Base-by-base conservation (phyloP, 2,888 invertebrate genomes). In the Dynastes grantii region DNA sequence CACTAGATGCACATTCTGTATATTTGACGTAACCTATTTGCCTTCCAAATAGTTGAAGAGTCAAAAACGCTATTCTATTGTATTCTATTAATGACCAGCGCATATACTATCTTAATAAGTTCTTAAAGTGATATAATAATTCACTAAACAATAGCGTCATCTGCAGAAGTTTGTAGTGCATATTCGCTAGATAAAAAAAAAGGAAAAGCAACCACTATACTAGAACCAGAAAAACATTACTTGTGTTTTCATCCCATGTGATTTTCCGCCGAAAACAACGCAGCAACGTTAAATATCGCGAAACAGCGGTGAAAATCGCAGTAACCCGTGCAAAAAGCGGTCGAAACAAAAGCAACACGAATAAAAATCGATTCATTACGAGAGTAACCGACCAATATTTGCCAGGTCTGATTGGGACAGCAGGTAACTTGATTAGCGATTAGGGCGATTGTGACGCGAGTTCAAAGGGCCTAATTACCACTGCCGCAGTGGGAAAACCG, bases 371-470 rank as follows among this genome's bases (percentile, higher is more conserved):
- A 89, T 88, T 88, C 87, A 88, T 88, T 88, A 87, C 82, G 82
- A 81, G 84, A 83, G 81, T 81, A 83, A 84, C 83, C 83, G 85
- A 84, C 86, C 85, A 85, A 85, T 87, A 86, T 87, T 86, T 87
- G 85, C 86, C 84, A 84, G 84, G 84, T 84, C 85, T 87, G 87
- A 88, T 88, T 88, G 88, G 87, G 87, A 84, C 88, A 88, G 88
- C 88, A 88, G 88, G 86, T 88, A 89, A 89, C 87, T 88, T 89
- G 89, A 89, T 88, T 89, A 89, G 88, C 87, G 89, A 89, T 89
- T 89, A 88, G 88, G 87, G 87, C 86, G 88, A 88, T 89, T 89
- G 88, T 89, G 88, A 88, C 88, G 88, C 87, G 86, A 85, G 86
- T 87, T 88, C 89, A 88, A 89, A 88, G 87, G 88, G 87, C 86